phyloP scores from a whole-genome alignment of 1,140 invertebrate genomes.

The Campoletis sonorensis region DNA sequence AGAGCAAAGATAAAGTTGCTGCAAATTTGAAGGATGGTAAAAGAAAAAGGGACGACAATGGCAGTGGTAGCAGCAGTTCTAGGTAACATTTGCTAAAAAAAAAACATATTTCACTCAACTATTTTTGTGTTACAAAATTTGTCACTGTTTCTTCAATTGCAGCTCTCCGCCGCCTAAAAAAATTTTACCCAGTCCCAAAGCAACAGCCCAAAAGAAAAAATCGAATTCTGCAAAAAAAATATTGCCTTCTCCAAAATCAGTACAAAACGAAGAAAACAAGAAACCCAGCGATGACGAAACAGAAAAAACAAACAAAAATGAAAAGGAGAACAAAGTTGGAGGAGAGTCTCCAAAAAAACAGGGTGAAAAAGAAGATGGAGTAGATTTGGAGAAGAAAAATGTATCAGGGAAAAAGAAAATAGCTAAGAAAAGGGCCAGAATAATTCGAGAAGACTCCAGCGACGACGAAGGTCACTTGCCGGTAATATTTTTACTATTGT shows the following conservation, averaged over 20 bases:
- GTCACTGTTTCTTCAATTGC: too few species aligned
- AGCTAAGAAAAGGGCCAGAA: slow-evolving; percentile 56
- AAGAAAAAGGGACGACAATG: slow-evolving; percentile 44
- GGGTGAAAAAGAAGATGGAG: neutral
- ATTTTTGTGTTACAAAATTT: slow-evolving; percentile 3
- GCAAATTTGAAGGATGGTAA: slow-evolving; percentile 54
- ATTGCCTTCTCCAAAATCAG: slow-evolving; percentile 35
- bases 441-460: slow-evolving; percentile 62
- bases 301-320: slow-evolving; percentile 12
- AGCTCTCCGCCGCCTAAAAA: slow-evolving; percentile 57
- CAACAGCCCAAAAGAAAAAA: slow-evolving; percentile 48
- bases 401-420: slow-evolving; percentile 29
- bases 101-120: slow-evolving; percentile 5
- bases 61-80: slow-evolving; percentile 54
- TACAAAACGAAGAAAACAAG: slow-evolving; percentile 46
- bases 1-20: slow-evolving; percentile 29
- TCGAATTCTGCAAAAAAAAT: slow-evolving; percentile 38
- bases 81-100: slow-evolving; percentile 13
- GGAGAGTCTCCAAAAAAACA: neutral
- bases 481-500: slow-evolving; percentile 49
- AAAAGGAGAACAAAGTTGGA: slow-evolving; percentile 1
- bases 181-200: slow-evolving; percentile 16
- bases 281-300: slow-evolving; percentile 36
- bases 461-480: slow-evolving; percentile 65
- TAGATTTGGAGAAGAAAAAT: slow-evolving; percentile 9